phyloP scores from a whole-genome alignment of 1,140 invertebrate species.

The Heliconius eleuchia region DNA sequence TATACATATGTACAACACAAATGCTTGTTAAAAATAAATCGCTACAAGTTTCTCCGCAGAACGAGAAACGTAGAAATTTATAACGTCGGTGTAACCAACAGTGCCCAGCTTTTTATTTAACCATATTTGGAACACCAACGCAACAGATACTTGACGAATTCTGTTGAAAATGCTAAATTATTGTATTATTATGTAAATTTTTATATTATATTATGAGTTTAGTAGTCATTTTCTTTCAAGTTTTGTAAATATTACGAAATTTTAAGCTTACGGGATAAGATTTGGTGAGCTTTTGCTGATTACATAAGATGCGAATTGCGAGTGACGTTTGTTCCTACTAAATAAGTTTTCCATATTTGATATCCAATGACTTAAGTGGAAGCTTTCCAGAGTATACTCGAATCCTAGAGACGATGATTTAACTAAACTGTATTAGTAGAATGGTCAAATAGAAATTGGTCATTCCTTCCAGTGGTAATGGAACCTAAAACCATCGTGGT shows the following conservation, averaged over 20 bases:
- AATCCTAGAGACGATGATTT: too few relatives aligned
- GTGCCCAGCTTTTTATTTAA: constrained; percentile 7
- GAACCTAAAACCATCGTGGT: too few relatives aligned
- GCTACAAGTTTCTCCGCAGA: constrained; percentile 10
- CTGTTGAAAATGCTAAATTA: not conserved
- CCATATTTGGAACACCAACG: constrained; percentile 27
- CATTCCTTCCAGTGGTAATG: too few relatives aligned
- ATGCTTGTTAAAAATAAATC: constrained; percentile 2
- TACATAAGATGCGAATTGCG: not conserved
- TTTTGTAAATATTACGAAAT: constrained; percentile 17
- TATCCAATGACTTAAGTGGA: too few relatives aligned
- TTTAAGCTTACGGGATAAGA: not conserved
- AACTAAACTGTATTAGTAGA: too few relatives aligned
- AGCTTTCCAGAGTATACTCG: too few relatives aligned
- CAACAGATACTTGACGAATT: not conserved
- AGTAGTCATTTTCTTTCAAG: not conserved
- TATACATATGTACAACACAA: not conserved
- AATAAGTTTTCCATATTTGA: too few relatives aligned
- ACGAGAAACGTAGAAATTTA: constrained; percentile 1
- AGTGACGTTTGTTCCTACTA: not conserved
- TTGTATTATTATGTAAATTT: constrained; percentile 14
- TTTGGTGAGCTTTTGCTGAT: not conserved
- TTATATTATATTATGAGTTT: not conserved
- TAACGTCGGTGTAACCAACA: not conserved
- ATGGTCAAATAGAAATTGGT: too few relatives aligned